Percentiles rank a stretch among this genome's conserved stretches.
These are phyloP conservation scores for Chloroceryle aenea DNA, from an alignment of 2,113 vertebrate species.

Conservation along the genomic window DNA sequence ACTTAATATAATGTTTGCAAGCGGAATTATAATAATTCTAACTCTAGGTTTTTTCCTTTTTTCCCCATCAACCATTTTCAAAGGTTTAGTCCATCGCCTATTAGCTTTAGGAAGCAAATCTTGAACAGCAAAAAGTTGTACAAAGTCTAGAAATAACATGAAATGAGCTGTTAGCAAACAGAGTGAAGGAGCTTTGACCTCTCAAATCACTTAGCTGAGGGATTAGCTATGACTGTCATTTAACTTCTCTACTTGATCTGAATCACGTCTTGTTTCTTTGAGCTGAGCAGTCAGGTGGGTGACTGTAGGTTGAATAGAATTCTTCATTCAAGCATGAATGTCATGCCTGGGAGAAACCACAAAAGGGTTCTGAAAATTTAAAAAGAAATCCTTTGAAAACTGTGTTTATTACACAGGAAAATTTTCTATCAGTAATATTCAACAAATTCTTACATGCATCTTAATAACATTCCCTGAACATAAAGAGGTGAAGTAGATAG, in stretches of 20 bases:
- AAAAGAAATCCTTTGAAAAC: background rate
- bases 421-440: background rate
- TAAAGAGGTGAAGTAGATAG: background rate
- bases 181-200: background rate
- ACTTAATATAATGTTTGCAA: background rate
- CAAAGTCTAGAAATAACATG: background rate
- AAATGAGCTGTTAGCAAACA: background rate
- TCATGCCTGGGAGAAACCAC: background rate
- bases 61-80: background rate
- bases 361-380: background rate
- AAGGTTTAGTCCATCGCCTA: background rate
- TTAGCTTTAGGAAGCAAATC: background rate
- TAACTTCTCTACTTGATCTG: background rate
- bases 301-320: background rate
- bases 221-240: background rate
- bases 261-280: background rate
- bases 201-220: background rate
- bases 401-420: background rate
- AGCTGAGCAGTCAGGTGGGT: background rate
- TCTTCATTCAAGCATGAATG: constrained; percentile 13
- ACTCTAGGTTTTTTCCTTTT: background rate
- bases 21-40: background rate
- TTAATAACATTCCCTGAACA: background rate
- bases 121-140: background rate
- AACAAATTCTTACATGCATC: background rate